These are phyloP conservation scores for Nemotelus nigrinus DNA, from an alignment of 2,888 invertebrate species.

Conservation along the genomic window DNA sequence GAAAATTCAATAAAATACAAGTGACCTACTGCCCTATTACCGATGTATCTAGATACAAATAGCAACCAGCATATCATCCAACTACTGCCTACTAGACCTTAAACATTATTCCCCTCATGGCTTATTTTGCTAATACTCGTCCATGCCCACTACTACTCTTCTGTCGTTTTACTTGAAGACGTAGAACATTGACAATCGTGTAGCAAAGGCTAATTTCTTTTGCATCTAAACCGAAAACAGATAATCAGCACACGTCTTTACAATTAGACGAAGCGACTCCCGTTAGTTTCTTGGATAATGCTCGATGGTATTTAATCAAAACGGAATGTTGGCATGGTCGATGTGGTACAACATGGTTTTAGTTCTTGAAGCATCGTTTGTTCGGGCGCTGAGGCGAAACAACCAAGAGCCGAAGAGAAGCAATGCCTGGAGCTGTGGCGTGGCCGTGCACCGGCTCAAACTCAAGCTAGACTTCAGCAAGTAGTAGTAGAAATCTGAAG, in stretches of 20 bases:
- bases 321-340: conserved; percentile 34
- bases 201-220: conserved; percentile 21
- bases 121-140: no score
- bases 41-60: no score
- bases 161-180: neutral
- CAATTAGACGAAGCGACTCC: conserved; percentile 29
- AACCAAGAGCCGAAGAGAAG: neutral
- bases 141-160: neutral
- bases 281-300: conserved; percentile 39
- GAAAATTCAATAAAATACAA: no score
- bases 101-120: no score
- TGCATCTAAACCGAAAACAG: conserved; percentile 28
- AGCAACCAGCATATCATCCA: no score
- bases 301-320: conserved; percentile 38
- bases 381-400: conserved; percentile 33
- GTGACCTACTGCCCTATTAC: no score
- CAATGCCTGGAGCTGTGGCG: neutral
- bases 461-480: no score
- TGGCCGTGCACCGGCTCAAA: neutral
- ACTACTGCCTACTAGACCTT: no score
- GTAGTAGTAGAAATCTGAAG: neutral
- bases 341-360: conserved; percentile 24
- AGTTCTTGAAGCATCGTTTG: conserved; percentile 32
- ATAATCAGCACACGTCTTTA: conserved; percentile 35
- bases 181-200: neutral